phyloP scores from a whole-genome alignment of 2,797 vertebrate species.

The Threskiornis aethiopicus region DNA sequence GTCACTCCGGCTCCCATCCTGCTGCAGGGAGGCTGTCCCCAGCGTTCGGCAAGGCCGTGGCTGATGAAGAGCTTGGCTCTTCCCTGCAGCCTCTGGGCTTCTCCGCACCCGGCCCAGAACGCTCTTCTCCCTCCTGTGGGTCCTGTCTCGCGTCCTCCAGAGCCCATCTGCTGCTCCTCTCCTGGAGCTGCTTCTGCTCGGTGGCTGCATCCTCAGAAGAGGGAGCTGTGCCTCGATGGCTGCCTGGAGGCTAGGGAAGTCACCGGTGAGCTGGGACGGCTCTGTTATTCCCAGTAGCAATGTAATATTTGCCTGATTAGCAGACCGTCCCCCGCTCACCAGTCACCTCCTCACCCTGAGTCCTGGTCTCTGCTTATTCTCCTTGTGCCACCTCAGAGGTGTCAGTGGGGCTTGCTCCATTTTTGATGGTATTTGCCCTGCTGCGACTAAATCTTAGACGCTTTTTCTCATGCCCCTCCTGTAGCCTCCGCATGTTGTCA shows the following conservation, averaged over 20 bases:
- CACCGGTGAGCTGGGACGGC: background rate
- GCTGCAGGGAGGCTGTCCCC: background rate
- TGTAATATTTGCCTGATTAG: background rate
- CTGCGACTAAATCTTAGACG: background rate
- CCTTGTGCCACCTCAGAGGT: background rate
- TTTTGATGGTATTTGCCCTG: background rate
- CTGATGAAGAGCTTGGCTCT: background rate
- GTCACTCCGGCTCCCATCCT: background rate
- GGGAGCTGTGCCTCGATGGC: background rate
- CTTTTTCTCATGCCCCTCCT: background rate
- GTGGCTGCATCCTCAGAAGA: background rate
- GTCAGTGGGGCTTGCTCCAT: background rate
- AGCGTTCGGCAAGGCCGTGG: accelerated
- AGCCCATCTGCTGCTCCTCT: background rate
- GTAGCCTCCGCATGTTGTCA: background rate
- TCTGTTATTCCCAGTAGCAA: background rate
- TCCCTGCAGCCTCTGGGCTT: background rate
- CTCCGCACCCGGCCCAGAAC: background rate
- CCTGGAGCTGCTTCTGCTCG: background rate
- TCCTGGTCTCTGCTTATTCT: background rate
- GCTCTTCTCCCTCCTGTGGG: background rate
- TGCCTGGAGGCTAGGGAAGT: background rate
- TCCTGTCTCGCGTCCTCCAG: background rate
- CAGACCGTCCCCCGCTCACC: background rate
- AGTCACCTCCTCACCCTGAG: background rate